Base-by-base conservation (phyloP, 2,113 vertebrate species). In the Gallinago undulata region DNA sequence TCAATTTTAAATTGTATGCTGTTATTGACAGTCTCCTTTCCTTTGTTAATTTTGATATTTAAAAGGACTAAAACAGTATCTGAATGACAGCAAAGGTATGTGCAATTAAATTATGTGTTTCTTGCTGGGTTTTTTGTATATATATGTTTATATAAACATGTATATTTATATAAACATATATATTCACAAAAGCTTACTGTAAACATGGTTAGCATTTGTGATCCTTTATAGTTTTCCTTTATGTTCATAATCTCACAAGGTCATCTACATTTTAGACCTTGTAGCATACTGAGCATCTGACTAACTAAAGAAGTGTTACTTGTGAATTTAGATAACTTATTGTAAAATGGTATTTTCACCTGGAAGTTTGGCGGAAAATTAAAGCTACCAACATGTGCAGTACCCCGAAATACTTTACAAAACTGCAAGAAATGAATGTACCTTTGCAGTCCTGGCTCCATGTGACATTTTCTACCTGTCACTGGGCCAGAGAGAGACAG, bases 1-100 rank as follows among this genome's bases (percentile, higher is more conserved):
- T 92, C 89, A 87, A 17, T 94, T 94, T 89, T 50, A 82, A 94
- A 94, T 74, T 84, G 22, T 84, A 12, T 79, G 45, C 53, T 87
- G 22, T 33, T 95, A 70, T 55, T 94, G 86, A 73, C 66, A 84
- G 41, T 76, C 69, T 79, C 8, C 45, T 53, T 94, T 90, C 70
- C 47, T 81, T 76, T 69, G 45, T 59, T 89, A 83, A 87, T 91
- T 89, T 83, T 87, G 74, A 21, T 94, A 39, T 59, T 90, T 80
- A 48, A 53, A 91, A 92, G 23, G 66, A 66, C 59, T 63, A 27
- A 35, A 50, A 10, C 35, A 69, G 62, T 78, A 13, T 60, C 43
- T 81, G 48, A 93, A 53, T 22, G n/a, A 75, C 53, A 89, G 24
- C 35, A 90, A 79, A 82, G 28, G 19, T 79, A 64, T 63, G 31